phyloP scores from a whole-genome alignment of 1,140 invertebrate species.

The Pogonomyrmex californicus region DNA sequence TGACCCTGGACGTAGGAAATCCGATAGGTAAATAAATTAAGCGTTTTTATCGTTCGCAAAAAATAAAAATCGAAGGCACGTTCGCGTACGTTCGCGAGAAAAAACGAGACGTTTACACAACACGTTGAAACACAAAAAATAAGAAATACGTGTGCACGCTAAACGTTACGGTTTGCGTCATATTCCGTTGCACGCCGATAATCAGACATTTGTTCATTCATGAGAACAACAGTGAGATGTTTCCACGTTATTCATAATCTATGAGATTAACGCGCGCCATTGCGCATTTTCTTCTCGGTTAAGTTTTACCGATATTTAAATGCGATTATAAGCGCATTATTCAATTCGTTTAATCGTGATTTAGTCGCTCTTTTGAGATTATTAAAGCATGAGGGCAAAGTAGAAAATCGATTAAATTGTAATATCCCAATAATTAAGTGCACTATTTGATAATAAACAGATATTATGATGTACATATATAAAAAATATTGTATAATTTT shows the following conservation, averaged over 20 bases:
- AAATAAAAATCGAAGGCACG: neutral
- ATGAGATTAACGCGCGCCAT: conserved; percentile 6
- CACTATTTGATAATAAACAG: neutral
- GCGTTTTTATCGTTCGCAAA: neutral
- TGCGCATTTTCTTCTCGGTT: conserved; percentile 11
- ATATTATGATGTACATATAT: neutral
- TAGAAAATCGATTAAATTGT: conserved; percentile 44
- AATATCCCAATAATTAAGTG: conserved; percentile 12
- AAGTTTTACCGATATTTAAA: conserved; percentile 36
- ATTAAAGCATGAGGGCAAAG: conserved; percentile 24
- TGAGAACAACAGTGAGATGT: conserved; percentile 24
- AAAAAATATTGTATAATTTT: neutral
- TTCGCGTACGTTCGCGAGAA: neutral
- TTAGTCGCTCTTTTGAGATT: conserved; percentile 27
- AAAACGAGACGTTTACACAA: conserved; percentile 7
- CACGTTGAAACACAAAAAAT: conserved; percentile 7
- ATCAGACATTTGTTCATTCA: conserved; percentile 44
- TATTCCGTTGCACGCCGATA: conserved; percentile 7
- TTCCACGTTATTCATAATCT: conserved; percentile 41
- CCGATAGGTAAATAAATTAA: conserved; percentile 27
- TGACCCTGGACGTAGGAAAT: neutral
- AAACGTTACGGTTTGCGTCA: conserved; percentile 24
- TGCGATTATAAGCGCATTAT: conserved; percentile 26
- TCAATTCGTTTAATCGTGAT: conserved; percentile 39
- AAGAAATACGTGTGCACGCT: neutral